Percentiles rank a stretch among this genome's conserved stretches.
phyloP scores from a whole-genome alignment of 2,797 vertebrate genomes.

The Sebastes minor region DNA sequence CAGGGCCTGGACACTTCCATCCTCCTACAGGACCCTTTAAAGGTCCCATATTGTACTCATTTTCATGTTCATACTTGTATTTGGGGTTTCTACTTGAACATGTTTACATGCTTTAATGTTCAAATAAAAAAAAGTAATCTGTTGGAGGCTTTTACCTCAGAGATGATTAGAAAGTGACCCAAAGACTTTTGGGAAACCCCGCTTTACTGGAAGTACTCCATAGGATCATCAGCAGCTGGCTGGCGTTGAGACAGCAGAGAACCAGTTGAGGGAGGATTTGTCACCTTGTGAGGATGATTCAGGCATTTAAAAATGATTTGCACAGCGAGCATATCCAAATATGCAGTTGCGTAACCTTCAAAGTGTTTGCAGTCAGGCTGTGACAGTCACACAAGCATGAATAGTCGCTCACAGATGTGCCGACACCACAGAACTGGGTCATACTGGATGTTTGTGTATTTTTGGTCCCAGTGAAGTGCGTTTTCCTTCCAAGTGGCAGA shows the following conservation, averaged over 20 bases:
- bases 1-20: too few relatives aligned
- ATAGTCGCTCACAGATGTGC: constrained; percentile 31
- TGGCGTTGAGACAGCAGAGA: constrained; percentile 12
- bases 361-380: constrained; percentile 36
- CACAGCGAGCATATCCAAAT: constrained; percentile 42
- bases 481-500: constrained; percentile 34
- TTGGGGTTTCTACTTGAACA: too few relatives aligned
- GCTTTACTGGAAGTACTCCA: neutral
- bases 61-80: neutral
- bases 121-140: neutral
- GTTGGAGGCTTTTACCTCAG: neutral
- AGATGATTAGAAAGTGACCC: neutral
- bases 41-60: too few relatives aligned
- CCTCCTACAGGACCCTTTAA: neutral
- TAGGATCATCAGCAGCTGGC: neutral
- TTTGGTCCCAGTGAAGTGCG: constrained; percentile 29
- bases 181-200: neutral
- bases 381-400: constrained; percentile 25
- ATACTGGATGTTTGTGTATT: constrained; percentile 46
- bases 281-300: constrained; percentile 47
- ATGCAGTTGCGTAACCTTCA: constrained; percentile 58
- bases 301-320: constrained; percentile 56
- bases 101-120: too few relatives aligned
- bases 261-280: constrained; percentile 52
- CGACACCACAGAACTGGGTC: constrained; percentile 53